Evolutionary conservation across 2,113 vertebrate species (phyloP).

Genomic region (Vireo altiloquus): DNA sequence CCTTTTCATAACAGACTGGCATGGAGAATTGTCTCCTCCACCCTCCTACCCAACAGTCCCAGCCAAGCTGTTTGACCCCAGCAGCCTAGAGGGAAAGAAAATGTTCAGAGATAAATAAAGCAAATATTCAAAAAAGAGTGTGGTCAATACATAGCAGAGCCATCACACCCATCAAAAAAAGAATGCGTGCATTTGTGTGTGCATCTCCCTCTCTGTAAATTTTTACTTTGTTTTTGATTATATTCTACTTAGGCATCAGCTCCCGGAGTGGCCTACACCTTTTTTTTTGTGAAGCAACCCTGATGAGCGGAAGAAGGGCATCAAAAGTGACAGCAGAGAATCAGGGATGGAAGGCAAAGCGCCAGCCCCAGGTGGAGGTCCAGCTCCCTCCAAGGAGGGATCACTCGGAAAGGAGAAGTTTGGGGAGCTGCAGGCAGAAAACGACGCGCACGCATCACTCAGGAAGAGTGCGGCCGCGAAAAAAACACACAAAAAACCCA

Average conservation of each 20-base stretch:
- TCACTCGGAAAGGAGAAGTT: neutral
- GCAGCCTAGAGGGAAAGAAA: neutral
- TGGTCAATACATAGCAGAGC: neutral
- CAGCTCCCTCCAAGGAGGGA: neutral
- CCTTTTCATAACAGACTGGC: neutral
- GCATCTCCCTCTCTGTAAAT: neutral
- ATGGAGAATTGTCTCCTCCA: neutral
- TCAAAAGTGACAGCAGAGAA: neutral
- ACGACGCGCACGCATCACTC: neutral
- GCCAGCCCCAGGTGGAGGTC: neutral
- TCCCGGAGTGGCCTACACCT: neutral
- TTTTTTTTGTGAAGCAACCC: neutral
- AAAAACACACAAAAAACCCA: neutral
- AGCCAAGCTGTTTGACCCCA: neutral
- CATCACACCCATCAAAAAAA: neutral
- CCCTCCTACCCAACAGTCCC: neutral
- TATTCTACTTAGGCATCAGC: neutral
- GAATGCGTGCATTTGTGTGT: accelerated
- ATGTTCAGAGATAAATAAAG: neutral
- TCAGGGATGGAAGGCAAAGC: neutral
- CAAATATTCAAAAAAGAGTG: neutral
- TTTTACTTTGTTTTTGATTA: neutral
- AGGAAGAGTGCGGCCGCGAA: neutral
- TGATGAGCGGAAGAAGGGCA: accelerated
- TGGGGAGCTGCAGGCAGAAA: neutral